Evolutionary conservation across 2,797 vertebrate species (phyloP), one percentile per base, ranked within the genome.

Genomic region (Enteromius trimaculatus): DNA sequence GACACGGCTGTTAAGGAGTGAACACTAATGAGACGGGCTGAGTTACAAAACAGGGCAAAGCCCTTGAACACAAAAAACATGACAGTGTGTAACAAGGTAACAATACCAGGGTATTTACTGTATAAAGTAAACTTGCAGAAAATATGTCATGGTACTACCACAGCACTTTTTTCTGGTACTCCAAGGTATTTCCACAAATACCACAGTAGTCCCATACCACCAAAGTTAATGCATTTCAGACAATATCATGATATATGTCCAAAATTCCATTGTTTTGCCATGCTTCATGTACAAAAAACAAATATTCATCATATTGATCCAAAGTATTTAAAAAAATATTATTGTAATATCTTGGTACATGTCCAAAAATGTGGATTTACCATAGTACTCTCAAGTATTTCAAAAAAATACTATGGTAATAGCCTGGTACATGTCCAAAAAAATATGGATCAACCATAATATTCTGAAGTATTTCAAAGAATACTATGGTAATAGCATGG

Each of bases 401-500:
- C 4, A 60, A 26, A 5, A 34, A 1, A 13, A 60, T 26, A 14
- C 58, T 60, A 4, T 60, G 5, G 58, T 60, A 58, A n/a, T 58
- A 23, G 3, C 21, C 3, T 4, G 53, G 21, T n/a, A 23, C 53
- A n/a, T 58, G 53, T 55, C 53, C 8, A 55, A n/a, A 55, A 42
- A 29, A 19, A 10, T 1, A 9, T 49, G 19, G 6, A 34, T 34
- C n/a, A 34, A 75, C 29, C 21, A n/a, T 4, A 23, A 1, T 55
- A 37, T 1, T 55, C 19, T 0, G 1, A n/a, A n/a, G 19, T n/a
- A 55, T 55, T n/a, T 53, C 0, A 6, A 53, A 34, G 0, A 53
- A 74, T n/a, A 31, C 3, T n/a, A 55, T 55, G 19, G 6, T 1
- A 75, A 10, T n/a, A 8, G 19, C 49, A 37, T 13, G 19, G 29